Evolutionary conservation across 2,113 vertebrate genomes (phyloP).

Genomic region (human (Homo sapiens)): DNA sequence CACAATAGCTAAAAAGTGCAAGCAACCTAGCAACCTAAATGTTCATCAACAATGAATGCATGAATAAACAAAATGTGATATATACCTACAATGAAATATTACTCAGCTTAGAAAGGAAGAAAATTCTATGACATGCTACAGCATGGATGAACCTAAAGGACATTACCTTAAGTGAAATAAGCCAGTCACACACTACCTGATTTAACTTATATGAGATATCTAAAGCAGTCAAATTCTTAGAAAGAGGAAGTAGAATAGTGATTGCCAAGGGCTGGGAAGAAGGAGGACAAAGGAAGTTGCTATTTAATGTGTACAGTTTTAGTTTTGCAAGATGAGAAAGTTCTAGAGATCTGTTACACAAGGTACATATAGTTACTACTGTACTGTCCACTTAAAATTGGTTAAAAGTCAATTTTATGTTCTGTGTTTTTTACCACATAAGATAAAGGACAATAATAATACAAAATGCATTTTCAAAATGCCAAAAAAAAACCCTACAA

Average conservation of each 20-base stretch:
- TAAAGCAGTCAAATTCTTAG: not conserved
- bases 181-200: not conserved
- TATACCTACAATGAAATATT: not conserved
- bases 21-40: not conserved
- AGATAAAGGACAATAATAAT: not conserved
- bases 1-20: no score
- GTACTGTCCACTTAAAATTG: not conserved
- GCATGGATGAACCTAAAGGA: not conserved
- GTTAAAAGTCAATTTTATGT: not conserved
- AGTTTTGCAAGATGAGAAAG: not conserved
- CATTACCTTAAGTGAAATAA: not conserved
- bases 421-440: not conserved
- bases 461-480: not conserved
- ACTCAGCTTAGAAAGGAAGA: not conserved
- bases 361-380: not conserved
- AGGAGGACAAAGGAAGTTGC: not conserved
- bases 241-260: not conserved
- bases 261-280: no score
- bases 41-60: not conserved
- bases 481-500: not conserved
- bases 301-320: not conserved
- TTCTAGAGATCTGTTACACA: not conserved
- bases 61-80: not conserved
- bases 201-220: not conserved
- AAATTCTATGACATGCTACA: not conserved